Conservation (phyloP, 2,888 invertebrate genomes). For the Dryomyza anilis region DNA sequence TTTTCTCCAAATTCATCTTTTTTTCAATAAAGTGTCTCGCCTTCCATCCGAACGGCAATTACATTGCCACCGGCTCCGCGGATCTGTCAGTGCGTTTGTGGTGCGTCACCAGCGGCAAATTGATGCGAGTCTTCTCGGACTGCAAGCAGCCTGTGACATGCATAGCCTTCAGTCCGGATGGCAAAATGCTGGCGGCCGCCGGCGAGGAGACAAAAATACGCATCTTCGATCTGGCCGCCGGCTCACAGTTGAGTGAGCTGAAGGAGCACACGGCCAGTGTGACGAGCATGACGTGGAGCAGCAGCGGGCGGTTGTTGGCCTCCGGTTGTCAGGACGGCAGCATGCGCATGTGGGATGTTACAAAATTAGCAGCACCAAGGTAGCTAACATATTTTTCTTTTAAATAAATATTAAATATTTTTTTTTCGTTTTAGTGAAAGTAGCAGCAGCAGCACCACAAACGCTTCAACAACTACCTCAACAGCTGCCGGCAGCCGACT, state of each 20-base stretch:
- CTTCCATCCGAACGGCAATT: conserved; percentile 91
- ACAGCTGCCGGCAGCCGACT: conserved; percentile 48
- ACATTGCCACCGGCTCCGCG: conserved; percentile 88
- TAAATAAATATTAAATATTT: not conserved
- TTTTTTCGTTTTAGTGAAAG: conserved; percentile 39
- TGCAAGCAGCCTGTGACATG: conserved; percentile 77
- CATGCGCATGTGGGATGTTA: conserved; percentile 70
- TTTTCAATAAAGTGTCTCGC: conserved; percentile 64
- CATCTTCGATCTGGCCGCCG: conserved; percentile 71
- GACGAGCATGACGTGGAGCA: conserved; percentile 67
- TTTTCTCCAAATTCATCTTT: not conserved
- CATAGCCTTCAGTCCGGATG: conserved; percentile 83
- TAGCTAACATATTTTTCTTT: conserved; percentile 35
- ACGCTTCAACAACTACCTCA: conserved; percentile 31
- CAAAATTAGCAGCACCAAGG: conserved; percentile 51
- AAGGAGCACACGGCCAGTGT: conserved; percentile 66
- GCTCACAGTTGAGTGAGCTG: conserved; percentile 66
- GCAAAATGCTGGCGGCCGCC: conserved; percentile 82
- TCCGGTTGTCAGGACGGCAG: conserved; percentile 72
- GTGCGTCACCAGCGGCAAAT: conserved; percentile 81
- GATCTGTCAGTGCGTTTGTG: conserved; percentile 88
- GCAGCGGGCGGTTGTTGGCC: conserved; percentile 67
- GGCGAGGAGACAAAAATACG: conserved; percentile 71
- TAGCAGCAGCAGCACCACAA: conserved; percentile 38
- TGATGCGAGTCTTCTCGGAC: conserved; percentile 80